Evolutionary conservation across 1,140 invertebrate species (phyloP), one percentile per base, ranked within the genome.

Genomic region (Procambarus clarkii): DNA sequence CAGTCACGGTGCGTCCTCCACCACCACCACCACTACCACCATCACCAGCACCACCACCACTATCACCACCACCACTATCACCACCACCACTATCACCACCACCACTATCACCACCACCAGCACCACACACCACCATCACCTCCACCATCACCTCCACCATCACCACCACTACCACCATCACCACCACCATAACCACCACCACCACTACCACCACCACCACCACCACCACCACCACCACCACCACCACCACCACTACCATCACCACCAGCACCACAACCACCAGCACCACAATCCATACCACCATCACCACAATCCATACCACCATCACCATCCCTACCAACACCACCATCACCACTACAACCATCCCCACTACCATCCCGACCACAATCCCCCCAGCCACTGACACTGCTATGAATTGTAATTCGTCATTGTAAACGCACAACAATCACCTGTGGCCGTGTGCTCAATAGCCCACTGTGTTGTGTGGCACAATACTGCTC

Each of bases 201-300:
- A 34, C 54, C 44, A 60, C 13, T 44, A 48, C 24, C 24, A 34
- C 34, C 24, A 82, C 54, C 48, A 82, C 50, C 46, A 54, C 46
- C 46, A 50, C 78, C 46, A 86, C 46, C 18, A 86, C 11, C 13
- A 34, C 21, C 7, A 77, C 84, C 44, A 86, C 64, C 46, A 74
- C 46, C 44, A 15, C 64, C 44, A 50, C 58, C n/a, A 34, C n/a
- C 5, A 44, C 4, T 34, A 45, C 76, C 8, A 77, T 24, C 34
- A 77, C 76, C 45, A 77, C 76, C 3, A 18, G 2, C 34, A 77
- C 76, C 24, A 77, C 76, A 7, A 77, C 76, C 18, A 44, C 9
- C 3, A 77, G 0, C 45, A 48, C 60, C 60, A 5, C 60, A 4
- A 64, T 2, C 60, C 13, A 9, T 11, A 64, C 60, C 15, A 64